A percentile compares a stretch with the other conserved stretches of the same genome.
phyloP scores from a whole-genome alignment of 2,113 vertebrate genomes.

The Anoplopoma fimbria region DNA sequence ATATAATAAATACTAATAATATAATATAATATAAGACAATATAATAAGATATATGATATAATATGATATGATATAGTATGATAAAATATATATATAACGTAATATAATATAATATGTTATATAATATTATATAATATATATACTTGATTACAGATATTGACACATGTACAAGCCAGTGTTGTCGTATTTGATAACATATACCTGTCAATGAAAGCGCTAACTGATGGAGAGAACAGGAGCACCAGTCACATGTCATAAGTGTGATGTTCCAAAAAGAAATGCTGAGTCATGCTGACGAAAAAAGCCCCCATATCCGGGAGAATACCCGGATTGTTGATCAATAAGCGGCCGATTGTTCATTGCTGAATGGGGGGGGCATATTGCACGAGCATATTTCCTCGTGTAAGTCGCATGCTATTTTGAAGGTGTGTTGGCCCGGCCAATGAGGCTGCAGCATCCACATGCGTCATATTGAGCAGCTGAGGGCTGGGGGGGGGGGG shows the following conservation, averaged over 20 bases:
- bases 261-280: constrained; percentile 27
- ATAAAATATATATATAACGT: no score
- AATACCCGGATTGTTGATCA: background rate
- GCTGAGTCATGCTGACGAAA: background rate
- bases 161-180: no score
- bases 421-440: constrained; percentile 60
- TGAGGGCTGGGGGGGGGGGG: background rate
- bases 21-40: no score
- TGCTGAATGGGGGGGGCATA: background rate
- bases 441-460: constrained; percentile 44
- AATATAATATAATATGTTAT: no score
- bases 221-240: no score
- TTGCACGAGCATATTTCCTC: background rate
- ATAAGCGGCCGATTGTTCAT: background rate
- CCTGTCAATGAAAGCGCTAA: no score
- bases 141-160: no score
- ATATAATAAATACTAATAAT: no score
- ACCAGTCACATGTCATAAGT: background rate
- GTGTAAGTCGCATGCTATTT: background rate
- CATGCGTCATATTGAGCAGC: constrained; percentile 14
- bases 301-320: background rate
- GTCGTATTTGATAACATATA: no score
- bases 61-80: no score
- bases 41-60: no score
- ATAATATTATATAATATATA: no score